Percentiles rank a stretch among this genome's conserved stretches.
phyloP scores from a whole-genome alignment of 2,797 vertebrate genomes.

The Moxostoma hubbsi region DNA sequence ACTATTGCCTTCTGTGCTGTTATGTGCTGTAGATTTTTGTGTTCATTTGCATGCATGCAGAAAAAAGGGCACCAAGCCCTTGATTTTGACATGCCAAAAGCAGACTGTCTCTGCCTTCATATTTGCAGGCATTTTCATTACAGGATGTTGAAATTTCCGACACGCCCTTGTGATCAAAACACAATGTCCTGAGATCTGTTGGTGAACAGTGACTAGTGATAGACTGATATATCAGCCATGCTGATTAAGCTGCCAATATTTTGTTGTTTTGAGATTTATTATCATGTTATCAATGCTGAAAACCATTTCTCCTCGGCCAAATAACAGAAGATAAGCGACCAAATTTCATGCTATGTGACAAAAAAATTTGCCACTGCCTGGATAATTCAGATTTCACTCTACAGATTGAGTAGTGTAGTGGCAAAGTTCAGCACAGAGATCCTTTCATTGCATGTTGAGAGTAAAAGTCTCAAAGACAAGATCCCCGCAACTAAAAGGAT shows the following conservation, averaged over 20 bases:
- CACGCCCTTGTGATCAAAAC: background rate
- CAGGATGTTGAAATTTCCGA: conserved; percentile 34
- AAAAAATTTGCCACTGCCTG: too few relatives aligned
- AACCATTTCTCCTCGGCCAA: too few relatives aligned
- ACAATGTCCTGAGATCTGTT: background rate
- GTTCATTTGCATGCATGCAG: background rate
- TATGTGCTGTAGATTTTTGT: background rate
- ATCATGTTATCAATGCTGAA: too few relatives aligned
- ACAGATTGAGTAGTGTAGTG: too few relatives aligned
- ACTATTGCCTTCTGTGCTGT: background rate
- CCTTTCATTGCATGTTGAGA: too few relatives aligned
- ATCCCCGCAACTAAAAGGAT: too few relatives aligned
- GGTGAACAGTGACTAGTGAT: background rate
- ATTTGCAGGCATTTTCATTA: background rate
- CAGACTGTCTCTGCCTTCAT: background rate
- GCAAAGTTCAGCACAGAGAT: too few relatives aligned
- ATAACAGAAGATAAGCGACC: too few relatives aligned
- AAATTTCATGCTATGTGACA: too few relatives aligned
- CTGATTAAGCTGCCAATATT: background rate
- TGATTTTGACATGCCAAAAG: background rate
- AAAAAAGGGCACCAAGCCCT: background rate
- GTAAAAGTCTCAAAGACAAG: too few relatives aligned
- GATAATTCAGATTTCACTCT: too few relatives aligned
- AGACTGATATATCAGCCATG: background rate
- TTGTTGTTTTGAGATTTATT: background rate